Evolutionary conservation across 1,140 invertebrate genomes (phyloP).

Genomic region (Watersipora subatra): DNA sequence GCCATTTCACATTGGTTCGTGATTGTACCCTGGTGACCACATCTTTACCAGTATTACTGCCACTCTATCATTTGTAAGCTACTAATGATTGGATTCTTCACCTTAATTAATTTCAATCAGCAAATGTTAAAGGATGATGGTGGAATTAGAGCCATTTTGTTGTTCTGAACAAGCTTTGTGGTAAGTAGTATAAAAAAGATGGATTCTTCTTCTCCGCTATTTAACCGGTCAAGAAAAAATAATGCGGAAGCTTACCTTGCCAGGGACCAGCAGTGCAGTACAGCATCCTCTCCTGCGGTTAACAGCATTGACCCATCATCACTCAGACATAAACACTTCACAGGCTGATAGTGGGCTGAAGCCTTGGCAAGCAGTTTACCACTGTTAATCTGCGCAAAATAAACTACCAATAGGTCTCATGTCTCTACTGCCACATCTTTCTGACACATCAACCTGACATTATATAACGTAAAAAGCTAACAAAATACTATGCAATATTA

Average conservation of each 20-base stretch:
- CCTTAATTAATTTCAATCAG: too few relatives aligned
- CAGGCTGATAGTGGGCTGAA: constrained; percentile 61
- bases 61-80: too few relatives aligned
- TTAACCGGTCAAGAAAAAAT: not conserved
- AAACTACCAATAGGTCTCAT: too few relatives aligned
- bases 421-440: too few relatives aligned
- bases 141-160: too few relatives aligned
- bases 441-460: too few relatives aligned
- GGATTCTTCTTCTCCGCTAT: not conserved
- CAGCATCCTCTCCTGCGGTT: constrained; percentile 64
- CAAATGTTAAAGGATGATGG: too few relatives aligned
- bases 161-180: not conserved
- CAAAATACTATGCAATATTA: too few relatives aligned
- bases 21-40: too few relatives aligned
- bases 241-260: constrained; percentile 22
- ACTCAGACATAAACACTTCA: constrained; percentile 59
- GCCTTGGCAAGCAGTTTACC: constrained; percentile 59
- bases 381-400: constrained; percentile 47
- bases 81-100: not conserved
- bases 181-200: not conserved
- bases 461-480: too few relatives aligned
- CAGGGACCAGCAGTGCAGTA: constrained; percentile 62
- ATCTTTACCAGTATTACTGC: too few relatives aligned
- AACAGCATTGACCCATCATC: constrained; percentile 58
- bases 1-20: too few relatives aligned